Percentiles rank a stretch among this genome's conserved stretches.
Evolutionary conservation across 2,797 vertebrate genomes (phyloP).

Genomic region (Sebastes diploproa): DNA sequence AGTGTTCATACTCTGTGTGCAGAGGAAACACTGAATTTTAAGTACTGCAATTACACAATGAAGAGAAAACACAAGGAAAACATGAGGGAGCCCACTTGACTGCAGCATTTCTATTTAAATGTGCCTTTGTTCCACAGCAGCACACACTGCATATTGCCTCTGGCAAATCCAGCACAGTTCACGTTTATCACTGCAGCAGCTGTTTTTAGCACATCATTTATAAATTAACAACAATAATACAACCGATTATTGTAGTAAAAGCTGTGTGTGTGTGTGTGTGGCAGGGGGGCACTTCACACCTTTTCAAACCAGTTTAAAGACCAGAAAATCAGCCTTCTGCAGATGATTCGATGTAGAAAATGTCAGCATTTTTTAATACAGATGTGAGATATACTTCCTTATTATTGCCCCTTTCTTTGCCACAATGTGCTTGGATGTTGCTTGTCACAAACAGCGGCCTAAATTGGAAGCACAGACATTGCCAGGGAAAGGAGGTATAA

Average conservation of each 20-base stretch:
- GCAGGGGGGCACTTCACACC: background rate
- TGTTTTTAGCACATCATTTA: slow-evolving; percentile 66
- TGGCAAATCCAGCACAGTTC: slow-evolving; percentile 24
- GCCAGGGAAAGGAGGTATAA: slow-evolving; percentile 12
- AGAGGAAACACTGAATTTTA: background rate
- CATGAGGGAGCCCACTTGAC: slow-evolving; percentile 18
- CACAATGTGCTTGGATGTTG: background rate
- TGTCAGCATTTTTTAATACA: background rate
- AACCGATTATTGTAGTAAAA: slow-evolving; percentile 1
- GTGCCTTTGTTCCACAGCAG: slow-evolving; percentile 47
- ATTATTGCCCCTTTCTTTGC: background rate
- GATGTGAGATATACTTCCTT: background rate
- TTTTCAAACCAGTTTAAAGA: background rate
- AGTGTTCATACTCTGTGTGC: background rate
- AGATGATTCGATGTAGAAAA: background rate
- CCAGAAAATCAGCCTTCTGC: background rate
- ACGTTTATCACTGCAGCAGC: slow-evolving; percentile 44
- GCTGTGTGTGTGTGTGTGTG: background rate
- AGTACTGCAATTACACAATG: slow-evolving; percentile 20
- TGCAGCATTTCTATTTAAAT: slow-evolving; percentile 56
- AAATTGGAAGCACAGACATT: background rate
- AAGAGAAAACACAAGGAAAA: slow-evolving; percentile 9
- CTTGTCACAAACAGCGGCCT: slow-evolving; percentile 20
- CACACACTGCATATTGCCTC: slow-evolving; percentile 41
- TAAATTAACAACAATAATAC: slow-evolving; percentile 31